phyloP scores from a whole-genome alignment of 2,888 invertebrate genomes.

The Limenitis camilla region DNA sequence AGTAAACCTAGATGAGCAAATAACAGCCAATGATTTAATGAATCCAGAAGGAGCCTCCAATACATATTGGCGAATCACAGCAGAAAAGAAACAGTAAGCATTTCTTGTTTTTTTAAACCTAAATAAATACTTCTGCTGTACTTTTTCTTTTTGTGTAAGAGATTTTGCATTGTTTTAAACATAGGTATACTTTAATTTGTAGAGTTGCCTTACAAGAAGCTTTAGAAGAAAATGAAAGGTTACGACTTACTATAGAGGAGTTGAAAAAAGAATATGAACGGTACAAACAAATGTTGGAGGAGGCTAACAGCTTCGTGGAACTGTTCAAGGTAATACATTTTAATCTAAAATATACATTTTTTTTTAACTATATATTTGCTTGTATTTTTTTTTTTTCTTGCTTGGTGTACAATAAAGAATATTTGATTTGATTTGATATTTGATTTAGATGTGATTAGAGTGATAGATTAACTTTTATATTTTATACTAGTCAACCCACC shows the following conservation, averaged over 20 bases:
- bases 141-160: no score
- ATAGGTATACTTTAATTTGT: background rate
- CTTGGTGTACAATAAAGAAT: no score
- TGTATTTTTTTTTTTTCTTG: no score
- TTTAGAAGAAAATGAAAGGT: constrained; percentile 80
- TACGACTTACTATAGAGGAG: constrained; percentile 62
- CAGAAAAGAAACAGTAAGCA: constrained; percentile 79
- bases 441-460: no score
- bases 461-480: no score
- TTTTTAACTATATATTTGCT: background rate
- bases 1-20: constrained; percentile 70
- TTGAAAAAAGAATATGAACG: constrained; percentile 78
- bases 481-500: no score
- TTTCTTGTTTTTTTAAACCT: background rate
- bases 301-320: constrained; percentile 83
- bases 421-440: no score
- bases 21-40: constrained; percentile 81
- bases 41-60: constrained; percentile 80
- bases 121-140: no score
- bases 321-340: constrained; percentile 76
- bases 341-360: background rate
- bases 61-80: constrained; percentile 84
- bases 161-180: no score
- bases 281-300: constrained; percentile 82
- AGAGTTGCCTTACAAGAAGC: constrained; percentile 81